Percentiles rank a stretch among this genome's conserved stretches.
phyloP scores from a whole-genome alignment of 2,113 vertebrate genomes.

The Bos taurus region ARS-UCD2.0 NC_037335.1:99505501-99506000 shows the following conservation, averaged over 20 bases:
- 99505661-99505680: not conserved
- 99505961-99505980: not conserved
- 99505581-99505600: not conserved
- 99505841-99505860: not conserved
- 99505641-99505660: not conserved
- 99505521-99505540: not conserved
- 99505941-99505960: not conserved
- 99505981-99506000: not conserved
- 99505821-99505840: not conserved
- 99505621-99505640: slow-evolving; percentile 18
- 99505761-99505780: not conserved
- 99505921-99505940: slow-evolving; percentile 2
- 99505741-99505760: not conserved
- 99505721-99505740: not conserved
- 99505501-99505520: not conserved
- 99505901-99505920: not conserved
- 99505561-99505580: slow-evolving; percentile 17
- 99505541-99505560: not conserved
- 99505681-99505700: not conserved
- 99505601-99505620: slow-evolving; percentile 7
- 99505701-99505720: not conserved
- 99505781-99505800: not conserved
- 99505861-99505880: not conserved
- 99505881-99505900: not conserved
- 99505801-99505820: not conserved